Percentiles rank a stretch among this genome's conserved stretches.
Conservation (phyloP, 2,797 vertebrate species). For the Oceanodroma leucorhoa region DNA sequence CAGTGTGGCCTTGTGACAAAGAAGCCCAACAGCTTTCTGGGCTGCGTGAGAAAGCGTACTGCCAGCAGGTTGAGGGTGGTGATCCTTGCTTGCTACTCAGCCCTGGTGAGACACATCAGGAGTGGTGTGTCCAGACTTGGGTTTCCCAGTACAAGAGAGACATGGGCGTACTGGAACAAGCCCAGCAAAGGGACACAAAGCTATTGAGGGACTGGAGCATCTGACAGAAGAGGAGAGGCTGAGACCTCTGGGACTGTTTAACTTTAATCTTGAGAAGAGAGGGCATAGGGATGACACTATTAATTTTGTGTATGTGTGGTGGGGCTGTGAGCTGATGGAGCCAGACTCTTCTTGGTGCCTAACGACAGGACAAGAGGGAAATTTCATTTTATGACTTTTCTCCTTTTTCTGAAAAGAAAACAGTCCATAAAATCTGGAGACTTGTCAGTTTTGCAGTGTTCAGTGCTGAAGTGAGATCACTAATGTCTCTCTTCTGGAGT, state of each 20-base stretch:
- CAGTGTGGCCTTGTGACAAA: background rate
- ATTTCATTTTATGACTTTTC: background rate
- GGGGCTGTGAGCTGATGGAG: background rate
- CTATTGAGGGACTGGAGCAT: background rate
- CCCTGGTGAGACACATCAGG: background rate
- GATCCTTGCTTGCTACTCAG: rapidly evolving
- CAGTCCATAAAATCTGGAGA: background rate
- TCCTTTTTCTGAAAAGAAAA: background rate
- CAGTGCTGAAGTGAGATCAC: background rate
- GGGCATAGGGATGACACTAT: background rate
- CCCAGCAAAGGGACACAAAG: background rate
- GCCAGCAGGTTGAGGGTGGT: background rate
- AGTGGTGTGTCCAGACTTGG: background rate
- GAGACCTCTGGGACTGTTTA: background rate
- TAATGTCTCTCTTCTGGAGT: background rate
- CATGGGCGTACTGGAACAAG: background rate
- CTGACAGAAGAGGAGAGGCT: background rate
- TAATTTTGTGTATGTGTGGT: background rate
- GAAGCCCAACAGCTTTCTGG: background rate
- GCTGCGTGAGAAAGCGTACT: background rate
- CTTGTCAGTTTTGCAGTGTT: background rate
- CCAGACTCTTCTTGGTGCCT: background rate
- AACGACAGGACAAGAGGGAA: background rate
- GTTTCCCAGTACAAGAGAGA: background rate
- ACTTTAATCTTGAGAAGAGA: background rate